These are phyloP conservation scores for Agriotes lineatus DNA, from an alignment of 2,888 invertebrate species.

Conservation along the genomic window DNA sequence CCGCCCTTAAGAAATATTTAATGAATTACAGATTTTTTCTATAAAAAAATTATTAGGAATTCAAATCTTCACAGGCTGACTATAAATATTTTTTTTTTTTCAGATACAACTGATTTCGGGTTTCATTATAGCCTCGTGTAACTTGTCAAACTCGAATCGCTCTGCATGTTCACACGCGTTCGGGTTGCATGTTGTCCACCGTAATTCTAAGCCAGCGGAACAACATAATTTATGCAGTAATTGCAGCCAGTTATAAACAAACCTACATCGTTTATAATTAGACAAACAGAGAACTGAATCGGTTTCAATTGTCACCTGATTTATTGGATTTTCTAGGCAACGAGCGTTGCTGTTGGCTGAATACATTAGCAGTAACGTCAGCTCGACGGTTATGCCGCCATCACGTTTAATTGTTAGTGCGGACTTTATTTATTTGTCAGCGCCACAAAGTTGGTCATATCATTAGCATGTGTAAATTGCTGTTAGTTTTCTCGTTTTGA, in stretches of 20 bases:
- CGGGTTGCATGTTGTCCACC: too few species aligned
- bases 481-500: conserved; percentile 5
- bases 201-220: neutral
- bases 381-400: conserved; percentile 10
- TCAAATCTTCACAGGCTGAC: too few species aligned
- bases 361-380: conserved; percentile 27
- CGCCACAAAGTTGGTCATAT: conserved; percentile 8
- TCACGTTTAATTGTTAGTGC: conserved; percentile 11
- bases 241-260: conserved; percentile 22
- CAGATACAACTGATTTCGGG: too few species aligned
- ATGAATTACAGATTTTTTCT: too few species aligned
- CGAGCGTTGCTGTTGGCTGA: conserved; percentile 23
- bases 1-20: too few species aligned
- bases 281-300: conserved; percentile 34
- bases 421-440: conserved; percentile 19
- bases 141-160: too few species aligned
- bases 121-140: too few species aligned
- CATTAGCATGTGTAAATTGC: conserved; percentile 4
- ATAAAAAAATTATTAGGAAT: too few species aligned
- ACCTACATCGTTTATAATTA: conserved; percentile 32
- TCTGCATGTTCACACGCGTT: too few species aligned
- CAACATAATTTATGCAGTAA: conserved; percentile 15
- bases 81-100: too few species aligned
- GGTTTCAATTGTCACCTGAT: conserved; percentile 47
- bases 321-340: conserved; percentile 39